Evolutionary conservation across 64 coral and sea anemone genomes (phyloP), one percentile per base, ranked within the genome.

Genomic region (Montipora cactus): DNA sequence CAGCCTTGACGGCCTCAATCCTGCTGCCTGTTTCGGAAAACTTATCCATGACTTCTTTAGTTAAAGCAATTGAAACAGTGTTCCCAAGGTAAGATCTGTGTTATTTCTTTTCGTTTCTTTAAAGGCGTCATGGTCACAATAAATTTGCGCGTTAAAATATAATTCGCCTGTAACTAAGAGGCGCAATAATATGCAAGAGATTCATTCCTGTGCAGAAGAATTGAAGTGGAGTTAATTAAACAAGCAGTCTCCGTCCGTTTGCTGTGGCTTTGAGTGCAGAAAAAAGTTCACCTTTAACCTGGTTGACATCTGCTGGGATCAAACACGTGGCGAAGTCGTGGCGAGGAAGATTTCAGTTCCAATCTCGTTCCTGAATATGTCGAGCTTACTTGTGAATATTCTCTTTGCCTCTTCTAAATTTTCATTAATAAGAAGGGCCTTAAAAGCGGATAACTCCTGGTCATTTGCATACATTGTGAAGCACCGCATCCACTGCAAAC

Each of bases 191-290:
- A 47, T 80, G 84, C 59, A 79, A 21, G 13, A 51, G 73, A 44
- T 50, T 93, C 83, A 16, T 84, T 81, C n/a, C 84, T 75, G 57
- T 18, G 50, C 3, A 93, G 5, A 44, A 87, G 49, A 87, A 93
- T 71, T 14, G 76, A 87, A 3, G 52, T 68, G 7, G 92, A 75
- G 81, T 93, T 93, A 75, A 71, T 93, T 93, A 75, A 71, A 88
- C 23, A 93, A 50, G 46, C 92, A 93, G 55, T 93, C 67, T 93
- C 68, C 84, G 88, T 93, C 68, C 84, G 88, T 93, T 88, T 88
- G 83, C 74, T 58, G 75, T 93, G 10, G 84, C 62, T 62, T 80
- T 81, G 8, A 93, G 84, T 59, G 85, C 74, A 52, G 88, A 58
- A 37, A 93, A 44, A 4, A 13, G 49, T 23, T 82, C 9, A 82